phyloP scores from a whole-genome alignment of 2,113 vertebrate genomes.

The Saccopteryx leptura region DNA sequence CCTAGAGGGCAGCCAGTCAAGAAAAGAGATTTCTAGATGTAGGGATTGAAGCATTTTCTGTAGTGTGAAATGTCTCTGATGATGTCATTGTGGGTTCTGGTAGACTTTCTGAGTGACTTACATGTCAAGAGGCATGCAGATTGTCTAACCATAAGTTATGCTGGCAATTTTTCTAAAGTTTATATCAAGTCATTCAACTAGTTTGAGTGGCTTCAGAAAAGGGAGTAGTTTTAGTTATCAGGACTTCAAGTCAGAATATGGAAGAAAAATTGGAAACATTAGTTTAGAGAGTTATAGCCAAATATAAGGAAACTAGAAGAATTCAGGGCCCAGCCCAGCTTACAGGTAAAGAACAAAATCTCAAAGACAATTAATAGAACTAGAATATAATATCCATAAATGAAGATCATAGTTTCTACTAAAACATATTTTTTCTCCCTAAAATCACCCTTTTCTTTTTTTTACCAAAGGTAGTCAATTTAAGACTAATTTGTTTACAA shows the following conservation, averaged over 20 bases:
- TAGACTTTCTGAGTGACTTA: neutral
- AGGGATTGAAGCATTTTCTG: neutral
- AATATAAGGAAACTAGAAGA: neutral
- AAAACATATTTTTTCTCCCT: neutral
- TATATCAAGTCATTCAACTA: neutral
- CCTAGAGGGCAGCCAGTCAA: neutral
- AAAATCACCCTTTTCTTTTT: neutral
- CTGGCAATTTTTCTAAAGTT: neutral
- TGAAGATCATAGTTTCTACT: neutral
- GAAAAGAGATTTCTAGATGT: neutral
- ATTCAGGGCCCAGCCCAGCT: neutral
- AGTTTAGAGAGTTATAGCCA: neutral
- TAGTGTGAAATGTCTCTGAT: neutral
- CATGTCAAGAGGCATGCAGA: neutral
- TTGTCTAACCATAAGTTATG: neutral
- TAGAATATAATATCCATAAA: neutral
- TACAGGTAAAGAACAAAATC: neutral
- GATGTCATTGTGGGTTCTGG: neutral
- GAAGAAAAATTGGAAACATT: neutral
- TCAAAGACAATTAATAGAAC: neutral
- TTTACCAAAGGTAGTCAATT: neutral
- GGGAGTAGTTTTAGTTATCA: neutral
- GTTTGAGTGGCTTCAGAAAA: neutral
- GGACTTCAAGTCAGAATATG: neutral
- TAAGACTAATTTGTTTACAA: neutral